Percentiles rank a stretch among this genome's conserved stretches.
Conservation (phyloP, 2,888 invertebrate species). For the Melinopterus prodromus region DNA sequence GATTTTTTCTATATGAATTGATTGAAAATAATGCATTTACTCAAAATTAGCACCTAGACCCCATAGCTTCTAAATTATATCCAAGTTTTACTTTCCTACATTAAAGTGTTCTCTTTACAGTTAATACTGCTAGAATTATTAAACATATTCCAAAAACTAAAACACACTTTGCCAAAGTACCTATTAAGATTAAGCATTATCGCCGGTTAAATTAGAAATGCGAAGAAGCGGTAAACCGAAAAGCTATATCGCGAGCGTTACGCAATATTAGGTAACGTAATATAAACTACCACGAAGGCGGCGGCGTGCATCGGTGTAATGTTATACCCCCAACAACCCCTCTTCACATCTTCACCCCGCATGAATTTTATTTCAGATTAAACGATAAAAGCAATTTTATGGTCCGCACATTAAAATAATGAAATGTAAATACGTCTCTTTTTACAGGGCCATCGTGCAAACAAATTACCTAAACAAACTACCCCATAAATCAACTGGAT, state of each 20-base stretch:
- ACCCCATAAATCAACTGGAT: constrained; percentile 14
- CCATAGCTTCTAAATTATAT: too few relatives aligned
- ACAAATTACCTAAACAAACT: constrained; percentile 18
- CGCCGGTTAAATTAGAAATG: not conserved
- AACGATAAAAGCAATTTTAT: constrained; percentile 25
- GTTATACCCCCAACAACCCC: not conserved
- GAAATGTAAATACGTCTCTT: constrained; percentile 22
- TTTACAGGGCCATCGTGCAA: constrained; percentile 6
- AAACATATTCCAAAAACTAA: too few relatives aligned
- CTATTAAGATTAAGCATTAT: too few relatives aligned
- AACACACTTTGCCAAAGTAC: too few relatives aligned
- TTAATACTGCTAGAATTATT: too few relatives aligned
- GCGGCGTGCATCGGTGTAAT: not conserved
- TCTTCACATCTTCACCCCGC: not conserved
- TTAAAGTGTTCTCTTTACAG: too few relatives aligned
- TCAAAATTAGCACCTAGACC: too few relatives aligned
- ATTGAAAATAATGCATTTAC: too few relatives aligned
- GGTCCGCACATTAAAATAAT: constrained; percentile 22
- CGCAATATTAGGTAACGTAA: not conserved
- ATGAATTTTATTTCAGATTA: constrained; percentile 8
- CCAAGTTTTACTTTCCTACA: too few relatives aligned
- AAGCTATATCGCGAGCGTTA: not conserved
- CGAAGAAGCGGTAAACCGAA: not conserved
- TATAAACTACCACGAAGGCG: not conserved
- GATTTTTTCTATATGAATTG: too few relatives aligned